These are phyloP conservation scores for Upupa epops DNA, from an alignment of 2,113 vertebrate species.

Conservation along the genomic window DNA sequence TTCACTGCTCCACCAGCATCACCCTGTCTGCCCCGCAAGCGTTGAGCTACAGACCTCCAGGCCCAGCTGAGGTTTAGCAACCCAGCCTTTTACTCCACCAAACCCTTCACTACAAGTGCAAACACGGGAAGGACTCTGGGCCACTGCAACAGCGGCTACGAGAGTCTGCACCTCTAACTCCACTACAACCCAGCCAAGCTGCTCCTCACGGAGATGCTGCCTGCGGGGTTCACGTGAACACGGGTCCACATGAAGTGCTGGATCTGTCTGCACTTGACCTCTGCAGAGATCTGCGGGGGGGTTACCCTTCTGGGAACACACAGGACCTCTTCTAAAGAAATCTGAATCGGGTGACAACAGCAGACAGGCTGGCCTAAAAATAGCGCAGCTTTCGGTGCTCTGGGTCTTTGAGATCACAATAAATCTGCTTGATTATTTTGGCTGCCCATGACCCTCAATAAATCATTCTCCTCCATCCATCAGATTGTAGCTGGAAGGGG, in stretches of 20 bases:
- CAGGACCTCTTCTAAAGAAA: not conserved
- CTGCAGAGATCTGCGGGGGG: not conserved
- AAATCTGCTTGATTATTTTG: not conserved
- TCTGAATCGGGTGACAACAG: conserved; percentile 13
- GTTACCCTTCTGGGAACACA: not conserved
- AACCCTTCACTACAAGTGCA: not conserved
- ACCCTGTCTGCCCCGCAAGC: not conserved
- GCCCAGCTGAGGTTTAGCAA: not conserved
- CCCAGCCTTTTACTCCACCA: not conserved
- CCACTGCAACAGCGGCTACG: not conserved
- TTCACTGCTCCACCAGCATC: not conserved
- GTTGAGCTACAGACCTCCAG: not conserved
- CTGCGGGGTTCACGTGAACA: not conserved
- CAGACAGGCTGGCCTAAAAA: conserved; percentile 8
- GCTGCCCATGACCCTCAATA: not conserved
- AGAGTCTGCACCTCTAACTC: not conserved
- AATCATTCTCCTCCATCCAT: not conserved
- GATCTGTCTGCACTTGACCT: not conserved
- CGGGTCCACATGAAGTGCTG: not conserved
- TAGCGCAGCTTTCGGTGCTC: not conserved
- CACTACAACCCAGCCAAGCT: not conserved
- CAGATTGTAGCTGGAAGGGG: not conserved
- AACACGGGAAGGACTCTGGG: not conserved
- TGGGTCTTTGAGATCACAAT: not conserved
- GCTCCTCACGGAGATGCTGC: not conserved